Percentiles rank a stretch among this genome's conserved stretches.
phyloP scores from a whole-genome alignment of 2,797 vertebrate genomes.

The Vespertilio murinus region DNA sequence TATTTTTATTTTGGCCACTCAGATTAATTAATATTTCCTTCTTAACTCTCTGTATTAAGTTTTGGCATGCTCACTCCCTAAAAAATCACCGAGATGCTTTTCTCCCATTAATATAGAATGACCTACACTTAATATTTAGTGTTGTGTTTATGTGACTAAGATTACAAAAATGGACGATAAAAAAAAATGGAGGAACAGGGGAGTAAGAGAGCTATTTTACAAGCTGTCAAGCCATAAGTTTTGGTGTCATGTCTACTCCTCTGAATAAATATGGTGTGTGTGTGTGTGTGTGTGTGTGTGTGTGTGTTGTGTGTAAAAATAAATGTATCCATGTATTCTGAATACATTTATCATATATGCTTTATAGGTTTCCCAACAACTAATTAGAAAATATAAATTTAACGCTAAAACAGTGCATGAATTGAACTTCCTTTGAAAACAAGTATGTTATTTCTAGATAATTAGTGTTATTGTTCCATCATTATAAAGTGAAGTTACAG shows the following conservation, averaged over 20 bases:
- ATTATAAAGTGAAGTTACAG: background rate
- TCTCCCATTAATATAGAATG: background rate
- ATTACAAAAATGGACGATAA: background rate
- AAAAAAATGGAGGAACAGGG: background rate
- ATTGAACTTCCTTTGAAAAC: background rate
- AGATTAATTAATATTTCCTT: background rate
- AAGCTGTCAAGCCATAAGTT: background rate
- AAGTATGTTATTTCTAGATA: background rate
- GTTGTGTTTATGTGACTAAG: background rate
- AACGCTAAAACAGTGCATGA: background rate
- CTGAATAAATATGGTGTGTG: background rate
- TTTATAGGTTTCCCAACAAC: background rate
- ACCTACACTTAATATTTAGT: background rate
- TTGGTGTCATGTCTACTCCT: background rate
- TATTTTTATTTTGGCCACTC: background rate
- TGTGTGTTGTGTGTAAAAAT: background rate
- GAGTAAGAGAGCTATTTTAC: background rate
- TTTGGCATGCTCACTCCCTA: background rate
- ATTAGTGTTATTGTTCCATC: background rate
- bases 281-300: background rate
- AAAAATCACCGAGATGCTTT: background rate
- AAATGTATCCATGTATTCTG: background rate
- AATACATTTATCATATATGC: background rate
- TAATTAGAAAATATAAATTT: background rate
- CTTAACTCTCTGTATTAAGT: background rate